Conservation (phyloP, 2,797 vertebrate species). For the Mallotus villosus region DNA sequence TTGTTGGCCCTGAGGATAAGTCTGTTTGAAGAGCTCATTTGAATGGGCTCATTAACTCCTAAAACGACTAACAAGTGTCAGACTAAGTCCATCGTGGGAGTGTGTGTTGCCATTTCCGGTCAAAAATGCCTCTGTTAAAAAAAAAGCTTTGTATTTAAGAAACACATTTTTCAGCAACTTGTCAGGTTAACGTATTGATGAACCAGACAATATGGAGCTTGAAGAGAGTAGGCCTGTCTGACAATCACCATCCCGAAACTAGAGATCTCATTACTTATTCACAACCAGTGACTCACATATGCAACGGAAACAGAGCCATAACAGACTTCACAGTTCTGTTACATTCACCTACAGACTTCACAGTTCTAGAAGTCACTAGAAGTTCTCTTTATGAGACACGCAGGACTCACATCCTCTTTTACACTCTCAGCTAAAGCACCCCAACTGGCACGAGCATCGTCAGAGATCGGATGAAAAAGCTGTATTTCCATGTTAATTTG, state of each 20-base stretch:
- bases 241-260: constrained; percentile 62
- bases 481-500: constrained; percentile 62
- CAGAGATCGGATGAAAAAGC: constrained; percentile 51
- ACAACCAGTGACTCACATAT: constrained; percentile 58
- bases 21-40: neutral
- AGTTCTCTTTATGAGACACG: neutral
- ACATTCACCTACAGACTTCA: constrained; percentile 23
- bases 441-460: constrained; percentile 2
- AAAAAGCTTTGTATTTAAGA: too few species aligned
- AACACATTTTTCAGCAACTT: neutral
- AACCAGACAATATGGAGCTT: constrained; percentile 28
- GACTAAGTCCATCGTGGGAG: too few species aligned
- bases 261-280: constrained; percentile 71
- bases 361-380: too few species aligned
- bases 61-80: neutral
- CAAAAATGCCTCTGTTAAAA: too few species aligned
- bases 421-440: neutral
- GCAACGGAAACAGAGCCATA: constrained; percentile 51
- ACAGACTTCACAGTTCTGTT: constrained; percentile 40
- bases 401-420: constrained; percentile 55
- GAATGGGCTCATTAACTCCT: neutral
- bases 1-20: neutral
- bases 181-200: neutral
- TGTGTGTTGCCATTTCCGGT: too few species aligned
- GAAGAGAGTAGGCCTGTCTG: constrained; percentile 36